Conservation (phyloP, 2,888 invertebrate species). For the Diarsia dahlii region DNA sequence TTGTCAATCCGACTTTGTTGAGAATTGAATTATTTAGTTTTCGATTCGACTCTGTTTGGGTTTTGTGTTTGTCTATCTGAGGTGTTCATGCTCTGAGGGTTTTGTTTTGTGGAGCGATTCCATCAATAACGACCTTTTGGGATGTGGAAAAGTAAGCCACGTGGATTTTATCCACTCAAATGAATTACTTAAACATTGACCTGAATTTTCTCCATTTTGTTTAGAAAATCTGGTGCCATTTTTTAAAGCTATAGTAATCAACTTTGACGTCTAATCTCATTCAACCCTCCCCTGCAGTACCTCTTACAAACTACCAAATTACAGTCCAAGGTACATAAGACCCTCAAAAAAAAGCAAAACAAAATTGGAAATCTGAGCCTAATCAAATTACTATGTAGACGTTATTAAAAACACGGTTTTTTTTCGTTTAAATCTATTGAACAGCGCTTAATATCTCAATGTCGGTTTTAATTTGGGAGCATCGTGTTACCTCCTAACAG, state of each 20-base stretch:
- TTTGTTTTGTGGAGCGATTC: conserved; percentile 69
- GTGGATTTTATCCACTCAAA: conserved; percentile 30
- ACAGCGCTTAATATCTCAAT: conserved; percentile 89
- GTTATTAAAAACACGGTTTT: conserved; percentile 71
- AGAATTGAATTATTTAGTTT: conserved; percentile 89
- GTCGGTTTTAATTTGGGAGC: conserved; percentile 89
- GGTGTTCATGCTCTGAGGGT: conserved; percentile 78
- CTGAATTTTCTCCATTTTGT: conserved; percentile 2
- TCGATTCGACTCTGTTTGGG: conserved; percentile 85
- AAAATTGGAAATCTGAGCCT: conserved; percentile 64
- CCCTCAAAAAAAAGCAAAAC: conserved; percentile 44
- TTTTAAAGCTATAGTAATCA: background rate
- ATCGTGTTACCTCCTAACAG: conserved; percentile 88
- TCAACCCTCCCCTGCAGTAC: conserved; percentile 31
- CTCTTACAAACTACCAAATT: conserved; percentile 33
- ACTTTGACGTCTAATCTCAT: background rate
- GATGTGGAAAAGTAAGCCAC: conserved; percentile 55
- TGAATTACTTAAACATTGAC: conserved; percentile 23
- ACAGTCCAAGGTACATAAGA: conserved; percentile 4
- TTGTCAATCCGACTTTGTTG: conserved; percentile 88
- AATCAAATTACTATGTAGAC: conserved; percentile 74
- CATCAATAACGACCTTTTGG: conserved; percentile 51
- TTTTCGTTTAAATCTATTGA: conserved; percentile 70
- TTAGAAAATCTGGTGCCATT: background rate
- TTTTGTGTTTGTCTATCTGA: conserved; percentile 77